Conservation (phyloP, 2,113 vertebrate genomes). For the Beaufortia kweichowensis region DNA sequence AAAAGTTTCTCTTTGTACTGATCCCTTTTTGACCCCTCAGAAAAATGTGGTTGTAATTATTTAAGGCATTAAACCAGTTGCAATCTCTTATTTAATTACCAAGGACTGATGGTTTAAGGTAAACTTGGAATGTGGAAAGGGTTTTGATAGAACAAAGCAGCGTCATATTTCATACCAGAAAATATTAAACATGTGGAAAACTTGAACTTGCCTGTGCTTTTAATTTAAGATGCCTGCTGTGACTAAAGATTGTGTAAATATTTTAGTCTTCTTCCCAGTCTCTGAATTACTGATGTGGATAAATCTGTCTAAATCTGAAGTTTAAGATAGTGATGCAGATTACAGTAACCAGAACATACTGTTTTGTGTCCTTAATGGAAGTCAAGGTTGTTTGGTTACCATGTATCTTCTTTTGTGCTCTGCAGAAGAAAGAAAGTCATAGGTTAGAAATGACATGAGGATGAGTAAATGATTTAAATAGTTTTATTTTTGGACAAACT, state of each 20-base stretch:
- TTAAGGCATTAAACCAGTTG: too few relatives aligned
- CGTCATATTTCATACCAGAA: neutral
- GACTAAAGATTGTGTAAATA: neutral
- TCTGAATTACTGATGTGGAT: neutral
- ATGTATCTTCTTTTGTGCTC: too few relatives aligned
- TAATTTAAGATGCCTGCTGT: neutral
- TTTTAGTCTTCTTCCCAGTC: neutral
- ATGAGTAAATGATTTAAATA: too few relatives aligned
- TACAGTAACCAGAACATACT: neutral
- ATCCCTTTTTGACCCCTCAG: neutral
- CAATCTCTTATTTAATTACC: too few relatives aligned
- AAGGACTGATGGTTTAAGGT: neutral
- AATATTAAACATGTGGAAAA: neutral
- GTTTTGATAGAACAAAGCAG: neutral
- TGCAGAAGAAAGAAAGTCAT: too few relatives aligned
- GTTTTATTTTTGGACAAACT: too few relatives aligned
- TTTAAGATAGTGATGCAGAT: neutral
- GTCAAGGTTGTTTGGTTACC: too few relatives aligned
- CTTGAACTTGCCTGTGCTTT: slow-evolving; percentile 14
- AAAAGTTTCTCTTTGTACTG: neutral
- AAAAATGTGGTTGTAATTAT: neutral
- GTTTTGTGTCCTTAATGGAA: neutral
- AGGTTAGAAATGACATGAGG: too few relatives aligned
- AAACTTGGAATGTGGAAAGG: neutral
- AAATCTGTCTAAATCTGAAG: neutral